Base-by-base conservation (phyloP, 2,113 vertebrate genomes). In the Bothrops jararaca region DNA sequence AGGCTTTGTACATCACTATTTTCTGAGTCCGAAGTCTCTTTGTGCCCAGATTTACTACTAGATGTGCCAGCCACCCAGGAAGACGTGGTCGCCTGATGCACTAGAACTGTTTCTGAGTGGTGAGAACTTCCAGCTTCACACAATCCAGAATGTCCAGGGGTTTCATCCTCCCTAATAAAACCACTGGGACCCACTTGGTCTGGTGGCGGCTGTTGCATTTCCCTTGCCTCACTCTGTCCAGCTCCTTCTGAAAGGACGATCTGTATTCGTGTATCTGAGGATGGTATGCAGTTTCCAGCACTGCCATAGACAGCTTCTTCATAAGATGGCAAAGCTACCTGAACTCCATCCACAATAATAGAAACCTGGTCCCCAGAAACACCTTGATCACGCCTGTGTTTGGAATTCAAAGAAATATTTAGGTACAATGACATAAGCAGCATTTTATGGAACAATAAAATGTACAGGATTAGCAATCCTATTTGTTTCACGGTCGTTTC, bases 221-320 rank as follows among this genome's bases (percentile, higher is more conserved):
- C 96, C 94, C 97, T 95, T 91, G 96, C 93, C 92, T 95, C 94
- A 0, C 91, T 96, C 86, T 97, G 95, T 91, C 95, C 97, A 92
- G 98, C 97, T 58, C 97, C 98, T 97, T 99, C 99, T 0, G 99
- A 99, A 89, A 99, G 97, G 92, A 99, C 99, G 0, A 99, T 99
- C 91, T 99, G 99, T 58, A 99, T 98, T 22, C 99, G 98, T 48
- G 98, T 98, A 96, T 99, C 99, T 0, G 97, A 97, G 0, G 98
- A 98, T 0, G 98, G 98, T 94, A 98, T 96, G 90, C 97, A 97
- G 94, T 98, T 98, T 64, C 98, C 98, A 0, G 98, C 96, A 94
- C 98, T 99, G 95, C 99, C 99, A 1, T 99, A 99, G 24, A 99
- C 99, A 0, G 99, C 99, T 97, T 99, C 99, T 96, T 99, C 99